Percentiles rank a stretch among this genome's conserved stretches.
phyloP scores from a whole-genome alignment of 2,113 vertebrate species.

The Lepus timidus region DNA sequence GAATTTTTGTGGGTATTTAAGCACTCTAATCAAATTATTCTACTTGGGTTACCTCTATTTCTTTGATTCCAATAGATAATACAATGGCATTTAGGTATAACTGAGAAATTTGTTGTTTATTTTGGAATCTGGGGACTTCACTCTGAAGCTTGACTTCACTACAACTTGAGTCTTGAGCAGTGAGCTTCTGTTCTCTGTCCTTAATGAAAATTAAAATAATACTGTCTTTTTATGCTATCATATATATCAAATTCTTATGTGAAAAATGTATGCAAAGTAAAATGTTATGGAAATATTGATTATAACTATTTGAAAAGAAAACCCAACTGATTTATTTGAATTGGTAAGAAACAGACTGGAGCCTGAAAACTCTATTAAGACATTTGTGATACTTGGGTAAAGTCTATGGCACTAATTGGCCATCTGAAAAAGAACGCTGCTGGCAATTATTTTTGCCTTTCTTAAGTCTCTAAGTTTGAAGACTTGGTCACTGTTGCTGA shows the following conservation, averaged over 20 bases:
- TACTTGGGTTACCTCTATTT: background rate
- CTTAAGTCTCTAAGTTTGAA: background rate
- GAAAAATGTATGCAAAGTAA: background rate
- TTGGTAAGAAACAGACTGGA: background rate
- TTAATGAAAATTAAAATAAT: background rate
- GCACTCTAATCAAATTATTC: too few relatives aligned
- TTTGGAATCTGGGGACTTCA: background rate
- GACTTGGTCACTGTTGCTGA: background rate
- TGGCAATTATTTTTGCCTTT: background rate
- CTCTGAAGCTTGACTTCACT: background rate
- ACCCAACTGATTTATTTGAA: background rate
- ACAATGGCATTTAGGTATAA: background rate
- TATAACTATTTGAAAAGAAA: conserved; percentile 28
- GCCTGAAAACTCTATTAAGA: background rate
- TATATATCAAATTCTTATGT: background rate
- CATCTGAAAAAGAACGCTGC: background rate
- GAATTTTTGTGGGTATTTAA: too few relatives aligned
- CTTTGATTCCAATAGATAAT: background rate
- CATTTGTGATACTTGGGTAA: background rate
- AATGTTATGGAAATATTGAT: background rate
- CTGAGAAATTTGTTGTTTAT: background rate
- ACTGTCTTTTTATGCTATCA: background rate
- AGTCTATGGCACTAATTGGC: background rate
- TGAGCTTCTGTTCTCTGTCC: background rate
- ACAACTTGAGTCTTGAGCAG: background rate